Base-by-base conservation (phyloP, 2,113 vertebrate genomes). In the Azemiops feae region DNA sequence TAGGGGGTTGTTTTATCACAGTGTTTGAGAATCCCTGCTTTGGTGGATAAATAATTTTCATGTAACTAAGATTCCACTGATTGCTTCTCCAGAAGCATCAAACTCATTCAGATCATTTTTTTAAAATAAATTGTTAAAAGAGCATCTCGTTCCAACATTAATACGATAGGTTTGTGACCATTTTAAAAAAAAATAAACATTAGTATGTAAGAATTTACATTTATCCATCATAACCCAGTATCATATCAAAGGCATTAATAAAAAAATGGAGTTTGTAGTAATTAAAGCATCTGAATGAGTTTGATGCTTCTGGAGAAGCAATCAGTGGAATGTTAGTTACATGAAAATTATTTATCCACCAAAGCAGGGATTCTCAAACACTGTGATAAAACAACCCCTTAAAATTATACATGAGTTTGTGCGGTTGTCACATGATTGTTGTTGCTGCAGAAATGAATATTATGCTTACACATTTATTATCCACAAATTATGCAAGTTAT, bases 321-420 rank as follows among this genome's bases (percentile, higher is more conserved):
- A 4, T 34, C 11, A 53, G 43, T 9, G 6, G 69, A 1, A 39
- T 18, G 0, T 0, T 57, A n/a, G 25, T 2, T 5, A 0, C 9
- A 8, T 45, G 43, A 50, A 55, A 52, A 87, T 0, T 43, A 30
- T 43, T 47, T 34, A 1, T 55, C 4, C 54, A 55, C 54, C 54
- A 55, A 55, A 55, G 54, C 18, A 55, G 18, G 54, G 54, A 55
- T 55, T 55, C 54, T 54, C 53, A 54, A 54, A 54, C 14, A 54
- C 4, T 55, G 54, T 55, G 54, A 55, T 55, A 55, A 55, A 16
- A 55, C 16, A 20, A 55, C 54, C 3, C 54, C 54, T 5, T 55
- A 55, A 55, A 55, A 55, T 55, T 55, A 55, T 55, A 55, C 18
- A 20, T 55, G 54, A 55, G 5, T 20, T 55, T 55, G 54, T 55